phyloP scores from a whole-genome alignment of 2,113 vertebrate species.

The Oryzias melastigma region DNA sequence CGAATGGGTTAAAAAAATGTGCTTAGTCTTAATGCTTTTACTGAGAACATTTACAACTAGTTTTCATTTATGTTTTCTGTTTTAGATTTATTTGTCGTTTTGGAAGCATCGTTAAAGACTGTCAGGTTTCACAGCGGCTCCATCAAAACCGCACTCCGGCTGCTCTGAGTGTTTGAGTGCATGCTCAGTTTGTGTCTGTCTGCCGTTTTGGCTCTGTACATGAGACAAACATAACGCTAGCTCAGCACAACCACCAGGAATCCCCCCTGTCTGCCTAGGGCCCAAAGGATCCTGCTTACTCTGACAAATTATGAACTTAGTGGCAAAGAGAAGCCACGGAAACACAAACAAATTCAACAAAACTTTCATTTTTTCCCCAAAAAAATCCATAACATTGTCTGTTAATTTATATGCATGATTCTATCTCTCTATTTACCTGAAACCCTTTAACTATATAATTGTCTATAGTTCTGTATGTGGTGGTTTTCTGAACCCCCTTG shows the following conservation, averaged over 20 bases:
- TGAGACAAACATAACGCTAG: conserved; percentile 63
- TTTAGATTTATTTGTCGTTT: not conserved
- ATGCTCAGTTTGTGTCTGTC: conserved; percentile 23
- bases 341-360: conserved; percentile 24
- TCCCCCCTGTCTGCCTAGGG: conserved; percentile 29
- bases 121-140: not conserved
- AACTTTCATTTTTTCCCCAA: no score
- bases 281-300: conserved; percentile 55
- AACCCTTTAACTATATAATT: not conserved
- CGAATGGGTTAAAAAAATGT: no score
- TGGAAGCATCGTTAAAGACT: not conserved
- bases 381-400: no score
- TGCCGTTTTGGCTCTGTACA: conserved; percentile 32
- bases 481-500: conserved; percentile 9
- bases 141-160: not conserved
- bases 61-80: not conserved
- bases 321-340: conserved; percentile 32
- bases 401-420: no score
- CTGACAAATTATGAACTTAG: conserved; percentile 54
- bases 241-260: conserved; percentile 68
- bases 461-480: no score
- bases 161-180: not conserved
- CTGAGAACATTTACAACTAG: not conserved
- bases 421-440: not conserved
- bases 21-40: no score